Percentiles rank a stretch among this genome's conserved stretches.
Conservation (phyloP, 2,888 invertebrate species). For the Diachrysia chrysitis region DNA sequence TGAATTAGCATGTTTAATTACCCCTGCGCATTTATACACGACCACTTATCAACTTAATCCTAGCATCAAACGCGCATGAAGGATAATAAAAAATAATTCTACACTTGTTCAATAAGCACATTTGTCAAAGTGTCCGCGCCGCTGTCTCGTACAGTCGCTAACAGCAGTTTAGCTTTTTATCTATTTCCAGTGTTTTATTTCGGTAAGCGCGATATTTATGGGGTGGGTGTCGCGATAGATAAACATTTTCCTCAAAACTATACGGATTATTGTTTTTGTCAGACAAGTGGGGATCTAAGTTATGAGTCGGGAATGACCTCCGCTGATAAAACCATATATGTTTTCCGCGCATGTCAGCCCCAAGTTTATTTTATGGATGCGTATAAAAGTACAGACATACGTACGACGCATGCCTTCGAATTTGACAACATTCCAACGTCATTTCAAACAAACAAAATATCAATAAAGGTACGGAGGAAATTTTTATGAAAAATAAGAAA, state of each 20-base stretch:
- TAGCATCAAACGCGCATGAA: conserved; percentile 30
- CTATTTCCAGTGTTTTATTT: conserved; percentile 85
- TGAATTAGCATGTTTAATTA: conserved; percentile 20
- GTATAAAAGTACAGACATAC: conserved; percentile 29
- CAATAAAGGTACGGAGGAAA: conserved; percentile 78
- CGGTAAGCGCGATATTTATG: conserved; percentile 82
- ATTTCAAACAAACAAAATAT: conserved; percentile 72
- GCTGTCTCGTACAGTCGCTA: conserved; percentile 69
- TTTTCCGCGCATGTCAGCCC: conserved; percentile 33
- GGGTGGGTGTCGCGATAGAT: conserved; percentile 84
- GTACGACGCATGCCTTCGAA: conserved; percentile 28
- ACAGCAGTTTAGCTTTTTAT: conserved; percentile 83
- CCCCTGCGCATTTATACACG: conserved; percentile 8
- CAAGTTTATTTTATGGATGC: conserved; percentile 17
- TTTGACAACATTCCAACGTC: conserved; percentile 65
- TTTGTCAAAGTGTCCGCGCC: conserved; percentile 77
- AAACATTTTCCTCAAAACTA: conserved; percentile 85
- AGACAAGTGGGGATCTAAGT: conserved; percentile 79
- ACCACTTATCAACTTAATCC: conserved; percentile 22
- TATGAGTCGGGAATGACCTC: conserved; percentile 82
- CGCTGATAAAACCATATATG: conserved; percentile 66
- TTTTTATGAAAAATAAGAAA: conserved; percentile 76
- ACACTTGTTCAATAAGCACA: conserved; percentile 53
- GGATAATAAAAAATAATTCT: conserved; percentile 36
- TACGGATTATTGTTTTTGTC: conserved; percentile 86